Evolutionary conservation across 2,888 invertebrate genomes (phyloP), one percentile per base, ranked within the genome.

Genomic region (Xylota segnis): DNA sequence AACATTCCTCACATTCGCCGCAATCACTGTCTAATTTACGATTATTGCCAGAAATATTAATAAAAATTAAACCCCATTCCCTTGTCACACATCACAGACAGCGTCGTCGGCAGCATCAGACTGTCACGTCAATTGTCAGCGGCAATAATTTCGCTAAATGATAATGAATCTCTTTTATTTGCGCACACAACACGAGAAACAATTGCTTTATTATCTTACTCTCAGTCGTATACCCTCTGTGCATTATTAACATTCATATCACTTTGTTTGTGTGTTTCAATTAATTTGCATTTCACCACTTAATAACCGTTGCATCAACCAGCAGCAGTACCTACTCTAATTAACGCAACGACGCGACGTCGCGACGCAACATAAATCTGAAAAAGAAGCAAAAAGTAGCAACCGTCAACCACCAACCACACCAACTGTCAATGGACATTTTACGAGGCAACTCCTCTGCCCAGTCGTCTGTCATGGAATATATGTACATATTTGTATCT

Each of bases 241-340:
- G 50, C 52, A 63, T 54, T 52, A 61, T 75, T 68, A 70, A 27
- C 56, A 83, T 77, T 71, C 59, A 59, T 76, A 71, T 83, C 37
- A 45, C 14, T 58, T 43, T 61, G 52, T 50, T 52, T 1, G 50
- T 61, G 43, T 54, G 66, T 68, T 63, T 63, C 29, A 76, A 82
- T 76, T 70, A 77, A 66, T 83, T 77, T 77, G 72, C 77, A 77
- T 77, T 66, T 77, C 47, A 45, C n/a, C 52, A 72, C 65, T 76
- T 71, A 76, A 76, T 65, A 65, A 65, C 9, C 23, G 32, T 76
- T 58, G 70, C 82, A 75, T 40, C 61, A 68, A 61, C 56, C 9
- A 45, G 40, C 9, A 45, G 40, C 45, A 16, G 32, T 40, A 40
- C 50, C 52, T 52, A 37, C 37, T 47, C 58, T 23, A 50, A 68